Conservation (phyloP, 2,888 invertebrate species). For the Drosophila neutralis region DNA sequence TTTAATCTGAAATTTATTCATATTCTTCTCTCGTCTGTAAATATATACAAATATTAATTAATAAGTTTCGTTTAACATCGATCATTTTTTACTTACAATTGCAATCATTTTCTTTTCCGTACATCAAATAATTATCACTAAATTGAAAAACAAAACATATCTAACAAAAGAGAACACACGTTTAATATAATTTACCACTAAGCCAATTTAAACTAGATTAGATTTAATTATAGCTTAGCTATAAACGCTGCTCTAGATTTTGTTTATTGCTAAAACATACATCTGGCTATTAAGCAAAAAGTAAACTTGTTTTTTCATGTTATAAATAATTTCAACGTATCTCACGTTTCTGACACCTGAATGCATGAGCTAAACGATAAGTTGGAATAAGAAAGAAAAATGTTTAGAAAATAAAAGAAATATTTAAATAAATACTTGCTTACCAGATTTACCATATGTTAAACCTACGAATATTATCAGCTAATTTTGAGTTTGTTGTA, state of each 20-base stretch:
- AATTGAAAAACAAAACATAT: neutral
- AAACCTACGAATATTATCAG: neutral
- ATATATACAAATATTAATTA: neutral
- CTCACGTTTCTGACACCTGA: slow-evolving; percentile 38
- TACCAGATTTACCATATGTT: neutral
- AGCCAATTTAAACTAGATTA: slow-evolving; percentile 11
- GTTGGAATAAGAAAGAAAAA: slow-evolving; percentile 3
- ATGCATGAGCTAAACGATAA: slow-evolving; percentile 1
- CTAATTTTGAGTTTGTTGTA: neutral
- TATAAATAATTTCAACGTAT: slow-evolving; percentile 25
- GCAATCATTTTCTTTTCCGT: neutral
- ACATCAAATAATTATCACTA: neutral
- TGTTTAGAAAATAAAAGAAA: neutral
- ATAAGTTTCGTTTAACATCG: neutral
- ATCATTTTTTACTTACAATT: neutral
- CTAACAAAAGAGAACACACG: neutral
- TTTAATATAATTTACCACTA: slow-evolving; percentile 2
- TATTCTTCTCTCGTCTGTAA: neutral
- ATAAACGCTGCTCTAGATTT: slow-evolving; percentile 30
- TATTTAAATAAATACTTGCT: neutral
- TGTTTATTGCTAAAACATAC: neutral
- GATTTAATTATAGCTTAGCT: slow-evolving; percentile 12
- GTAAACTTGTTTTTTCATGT: slow-evolving; percentile 14
- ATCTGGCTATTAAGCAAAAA: slow-evolving; percentile 10
- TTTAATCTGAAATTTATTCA: neutral